Evolutionary conservation across 2,797 vertebrate species (phyloP).

Genomic region (Onychomys arenicola): DNA sequence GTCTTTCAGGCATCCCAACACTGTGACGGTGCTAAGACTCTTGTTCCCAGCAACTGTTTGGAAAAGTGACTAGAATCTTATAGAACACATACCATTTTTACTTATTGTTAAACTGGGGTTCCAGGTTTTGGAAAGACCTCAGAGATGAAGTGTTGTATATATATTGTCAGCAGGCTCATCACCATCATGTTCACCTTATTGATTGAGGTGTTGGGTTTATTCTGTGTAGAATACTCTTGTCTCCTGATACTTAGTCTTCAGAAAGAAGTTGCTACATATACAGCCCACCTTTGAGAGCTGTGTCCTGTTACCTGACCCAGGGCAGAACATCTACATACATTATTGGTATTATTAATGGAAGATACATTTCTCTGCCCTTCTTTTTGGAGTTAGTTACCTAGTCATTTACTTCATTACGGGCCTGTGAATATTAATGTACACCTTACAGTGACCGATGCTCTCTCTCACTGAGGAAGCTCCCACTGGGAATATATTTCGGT

Average conservation of each 20-base stretch:
- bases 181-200: neutral
- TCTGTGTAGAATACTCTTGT: neutral
- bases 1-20: neutral
- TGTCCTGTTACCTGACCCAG: neutral
- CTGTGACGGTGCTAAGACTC: neutral
- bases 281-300: neutral
- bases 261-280: neutral
- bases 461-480: neutral
- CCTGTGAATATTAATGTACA: neutral
- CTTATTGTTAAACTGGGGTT: neutral
- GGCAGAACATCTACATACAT: neutral
- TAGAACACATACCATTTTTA: neutral
- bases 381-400: neutral
- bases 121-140: neutral
- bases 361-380: neutral
- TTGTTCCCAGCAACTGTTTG: neutral
- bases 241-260: neutral
- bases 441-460: neutral
- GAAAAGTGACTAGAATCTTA: neutral
- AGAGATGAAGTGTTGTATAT: neutral
- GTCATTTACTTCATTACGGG: neutral
- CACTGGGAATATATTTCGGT: constrained; percentile 8
- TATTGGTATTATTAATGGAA: neutral
- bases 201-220: neutral
- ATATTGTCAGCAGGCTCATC: neutral